These are phyloP conservation scores for Rhabdornis inornatus DNA, from an alignment of 2,113 vertebrate species.

Conservation along the genomic window DNA sequence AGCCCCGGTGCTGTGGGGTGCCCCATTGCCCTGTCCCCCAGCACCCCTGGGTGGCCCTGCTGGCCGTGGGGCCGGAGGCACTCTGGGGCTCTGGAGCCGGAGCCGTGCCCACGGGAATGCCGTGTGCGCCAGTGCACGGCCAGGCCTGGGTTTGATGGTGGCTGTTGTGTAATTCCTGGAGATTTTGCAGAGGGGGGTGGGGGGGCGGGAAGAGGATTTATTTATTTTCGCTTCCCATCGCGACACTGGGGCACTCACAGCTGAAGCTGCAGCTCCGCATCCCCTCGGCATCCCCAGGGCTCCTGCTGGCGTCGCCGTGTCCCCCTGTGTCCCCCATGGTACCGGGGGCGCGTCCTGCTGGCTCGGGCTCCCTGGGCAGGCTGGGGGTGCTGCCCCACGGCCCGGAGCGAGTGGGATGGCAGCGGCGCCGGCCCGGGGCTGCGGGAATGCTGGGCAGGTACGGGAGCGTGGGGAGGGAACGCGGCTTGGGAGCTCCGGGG, in stretches of 20 bases:
- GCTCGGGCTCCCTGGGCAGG: accelerated
- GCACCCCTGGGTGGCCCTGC: background rate
- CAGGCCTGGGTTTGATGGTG: background rate
- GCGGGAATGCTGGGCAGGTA: accelerated
- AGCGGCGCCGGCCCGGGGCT: background rate
- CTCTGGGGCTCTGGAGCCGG: background rate
- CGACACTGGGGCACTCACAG: background rate
- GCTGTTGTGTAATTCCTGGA: conserved; percentile 35
- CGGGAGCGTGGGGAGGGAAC: accelerated
- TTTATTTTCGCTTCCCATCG: background rate
- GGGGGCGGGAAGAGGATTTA: background rate
- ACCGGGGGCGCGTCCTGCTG: accelerated
- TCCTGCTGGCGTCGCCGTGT: background rate
- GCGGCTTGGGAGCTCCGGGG: accelerated
- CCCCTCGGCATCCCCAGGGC: background rate
- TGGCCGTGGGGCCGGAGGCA: background rate
- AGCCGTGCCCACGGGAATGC: background rate
- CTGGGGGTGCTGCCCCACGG: background rate
- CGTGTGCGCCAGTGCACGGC: background rate
- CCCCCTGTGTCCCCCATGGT: accelerated
- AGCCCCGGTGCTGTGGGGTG: background rate
- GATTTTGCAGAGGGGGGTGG: background rate
- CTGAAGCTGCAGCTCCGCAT: background rate
- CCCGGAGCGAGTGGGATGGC: background rate
- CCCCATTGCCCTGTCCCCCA: background rate